phyloP scores from a whole-genome alignment of 1,140 invertebrate species.

The Drosophila aff. region DNA sequence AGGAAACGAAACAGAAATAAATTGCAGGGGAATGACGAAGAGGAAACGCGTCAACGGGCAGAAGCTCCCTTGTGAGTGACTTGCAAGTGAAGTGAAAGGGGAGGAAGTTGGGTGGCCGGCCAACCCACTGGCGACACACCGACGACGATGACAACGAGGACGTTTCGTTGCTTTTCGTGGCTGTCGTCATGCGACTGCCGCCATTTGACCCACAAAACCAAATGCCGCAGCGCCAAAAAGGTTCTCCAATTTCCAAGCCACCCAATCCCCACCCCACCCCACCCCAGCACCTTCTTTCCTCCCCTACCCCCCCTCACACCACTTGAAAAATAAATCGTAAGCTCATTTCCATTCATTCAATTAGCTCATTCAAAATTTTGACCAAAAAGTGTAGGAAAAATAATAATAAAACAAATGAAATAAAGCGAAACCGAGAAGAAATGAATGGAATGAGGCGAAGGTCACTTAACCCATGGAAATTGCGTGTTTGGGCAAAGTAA shows the following conservation, averaged over 20 bases:
- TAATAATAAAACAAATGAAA: constrained; percentile 6
- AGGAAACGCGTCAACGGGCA: constrained; percentile 16
- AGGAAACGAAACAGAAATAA: not conserved
- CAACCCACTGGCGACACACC: constrained; percentile 25
- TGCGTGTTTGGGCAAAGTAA: constrained; percentile 22
- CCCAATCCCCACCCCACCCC: too few relatives aligned
- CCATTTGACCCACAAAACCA: constrained; percentile 71
- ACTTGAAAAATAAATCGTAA: constrained; percentile 8
- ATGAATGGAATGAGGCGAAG: constrained; percentile 36
- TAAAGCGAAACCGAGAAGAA: constrained; percentile 4
- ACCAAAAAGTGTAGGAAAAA: constrained; percentile 20
- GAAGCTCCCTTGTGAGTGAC: not conserved
- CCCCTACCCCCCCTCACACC: not conserved
- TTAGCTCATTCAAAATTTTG: constrained; percentile 46
- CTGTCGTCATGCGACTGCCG: constrained; percentile 42
- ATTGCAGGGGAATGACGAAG: not conserved
- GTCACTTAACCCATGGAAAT: constrained; percentile 25
- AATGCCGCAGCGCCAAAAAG: constrained; percentile 53
- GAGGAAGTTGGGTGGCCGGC: not conserved
- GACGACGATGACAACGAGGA: constrained; percentile 47
- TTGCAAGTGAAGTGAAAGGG: not conserved
- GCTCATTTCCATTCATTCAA: constrained; percentile 53
- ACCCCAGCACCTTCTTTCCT: not conserved
- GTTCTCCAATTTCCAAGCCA: constrained; percentile 14
- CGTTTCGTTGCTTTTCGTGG: constrained; percentile 21